A percentile compares a stretch with the other conserved stretches of the same genome.
Conservation (phyloP, 2,113 vertebrate species). For the Alethe castanea region DNA sequence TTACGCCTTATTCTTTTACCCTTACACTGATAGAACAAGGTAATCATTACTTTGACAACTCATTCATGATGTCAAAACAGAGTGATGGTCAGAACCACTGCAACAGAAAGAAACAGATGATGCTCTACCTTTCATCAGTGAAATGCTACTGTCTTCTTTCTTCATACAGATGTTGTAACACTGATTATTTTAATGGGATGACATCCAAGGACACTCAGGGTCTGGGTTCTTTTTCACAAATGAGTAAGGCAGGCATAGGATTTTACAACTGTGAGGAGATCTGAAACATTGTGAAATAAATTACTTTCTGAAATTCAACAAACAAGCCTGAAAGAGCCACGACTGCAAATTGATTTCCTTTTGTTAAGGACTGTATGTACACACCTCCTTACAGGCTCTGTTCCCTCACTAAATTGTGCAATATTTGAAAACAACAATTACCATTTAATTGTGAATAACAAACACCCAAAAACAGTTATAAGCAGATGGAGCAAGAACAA, state of each 20-base stretch:
- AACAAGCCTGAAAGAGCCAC: background rate
- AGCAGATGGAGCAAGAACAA: background rate
- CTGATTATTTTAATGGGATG: background rate
- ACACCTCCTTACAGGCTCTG: background rate
- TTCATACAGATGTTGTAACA: rapidly evolving
- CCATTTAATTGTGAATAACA: background rate
- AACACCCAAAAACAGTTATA: background rate
- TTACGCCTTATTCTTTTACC: background rate
- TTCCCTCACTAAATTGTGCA: background rate
- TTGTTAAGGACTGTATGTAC: background rate
- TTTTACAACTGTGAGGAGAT: background rate
- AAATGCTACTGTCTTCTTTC: background rate
- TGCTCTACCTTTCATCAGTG: background rate
- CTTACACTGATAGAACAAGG: background rate
- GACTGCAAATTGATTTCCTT: background rate
- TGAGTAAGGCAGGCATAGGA: background rate
- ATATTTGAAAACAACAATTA: slow-evolving; percentile 29
- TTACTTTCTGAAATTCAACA: background rate
- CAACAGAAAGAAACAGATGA: background rate
- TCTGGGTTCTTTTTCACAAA: background rate
- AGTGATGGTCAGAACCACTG: background rate
- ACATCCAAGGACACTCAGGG: background rate
- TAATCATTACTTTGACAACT: background rate
- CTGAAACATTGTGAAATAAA: background rate
- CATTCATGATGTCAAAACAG: background rate